phyloP scores from a whole-genome alignment of 2,113 vertebrate species.

The Forbesichthys agassizii region DNA sequence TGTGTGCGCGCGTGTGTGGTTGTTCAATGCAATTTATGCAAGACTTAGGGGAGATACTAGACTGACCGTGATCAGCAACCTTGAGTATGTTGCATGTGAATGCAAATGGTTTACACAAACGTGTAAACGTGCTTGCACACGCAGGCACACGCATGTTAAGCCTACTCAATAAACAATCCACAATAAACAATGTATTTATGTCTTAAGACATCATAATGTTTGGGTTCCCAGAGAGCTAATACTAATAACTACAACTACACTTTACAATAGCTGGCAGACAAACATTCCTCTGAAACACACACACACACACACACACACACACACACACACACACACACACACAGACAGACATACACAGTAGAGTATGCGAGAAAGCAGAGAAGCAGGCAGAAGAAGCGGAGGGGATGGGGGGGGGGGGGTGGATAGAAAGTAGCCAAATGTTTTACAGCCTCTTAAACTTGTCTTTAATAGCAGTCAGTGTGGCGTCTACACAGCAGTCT shows the following conservation, averaged over 20 bases:
- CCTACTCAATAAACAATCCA: background rate
- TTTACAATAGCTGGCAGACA: conserved; percentile 59
- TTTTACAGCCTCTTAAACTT: conserved; percentile 75
- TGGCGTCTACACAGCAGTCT: conserved; percentile 73
- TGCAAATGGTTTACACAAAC: conserved; percentile 27
- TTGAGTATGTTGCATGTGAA: conserved; percentile 1
- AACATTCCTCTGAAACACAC: conserved; percentile 46
- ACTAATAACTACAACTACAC: conserved; percentile 40
- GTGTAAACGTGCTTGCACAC: background rate
- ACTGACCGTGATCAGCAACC: conserved; percentile 23
- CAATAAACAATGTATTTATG: conserved; percentile 28
- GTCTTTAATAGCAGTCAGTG: conserved; percentile 76
- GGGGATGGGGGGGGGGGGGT: background rate
- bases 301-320: conserved; percentile 8
- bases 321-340: conserved; percentile 21
- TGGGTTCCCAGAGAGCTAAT: conserved; percentile 35
- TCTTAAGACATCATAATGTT: conserved; percentile 42
- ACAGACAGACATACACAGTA: background rate
- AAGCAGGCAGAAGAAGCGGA: background rate
- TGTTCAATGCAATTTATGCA: conserved; percentile 24
- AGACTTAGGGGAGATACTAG: conserved; percentile 31
- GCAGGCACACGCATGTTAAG: background rate
- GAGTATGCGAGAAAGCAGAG: background rate
- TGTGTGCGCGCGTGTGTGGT: background rate
- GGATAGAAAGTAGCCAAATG: conserved; percentile 67